Conservation (phyloP, 2,888 invertebrate genomes). For the Ochropleura leucogaster region DNA sequence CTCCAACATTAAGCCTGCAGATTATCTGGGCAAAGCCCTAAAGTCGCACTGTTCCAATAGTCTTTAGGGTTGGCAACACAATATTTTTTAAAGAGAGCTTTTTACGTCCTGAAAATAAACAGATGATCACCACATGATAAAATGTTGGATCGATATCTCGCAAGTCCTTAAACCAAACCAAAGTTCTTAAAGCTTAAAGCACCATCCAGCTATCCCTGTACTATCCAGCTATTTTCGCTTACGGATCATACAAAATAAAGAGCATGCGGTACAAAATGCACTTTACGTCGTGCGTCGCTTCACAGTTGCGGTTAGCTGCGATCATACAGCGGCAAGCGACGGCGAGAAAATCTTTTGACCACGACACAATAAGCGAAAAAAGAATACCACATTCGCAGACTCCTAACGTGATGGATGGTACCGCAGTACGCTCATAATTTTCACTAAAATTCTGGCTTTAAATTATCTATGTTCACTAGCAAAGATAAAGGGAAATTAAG, state of each 20-base stretch:
- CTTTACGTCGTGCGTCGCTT: slow-evolving; percentile 59
- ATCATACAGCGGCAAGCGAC: slow-evolving; percentile 52
- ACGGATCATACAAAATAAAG: slow-evolving; percentile 64
- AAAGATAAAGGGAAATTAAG: slow-evolving; percentile 10
- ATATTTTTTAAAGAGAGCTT: not conserved
- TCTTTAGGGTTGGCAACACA: slow-evolving; percentile 37
- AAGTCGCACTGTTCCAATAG: slow-evolving; percentile 71
- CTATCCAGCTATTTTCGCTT: slow-evolving; percentile 56
- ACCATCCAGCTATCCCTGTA: slow-evolving; percentile 44
- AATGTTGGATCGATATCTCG: slow-evolving; percentile 11
- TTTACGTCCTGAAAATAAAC: not conserved
- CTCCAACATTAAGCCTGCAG: slow-evolving; percentile 77
- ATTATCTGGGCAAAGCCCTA: slow-evolving; percentile 76
- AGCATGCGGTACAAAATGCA: slow-evolving; percentile 65
- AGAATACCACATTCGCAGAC: slow-evolving; percentile 21
- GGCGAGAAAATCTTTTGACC: slow-evolving; percentile 61
- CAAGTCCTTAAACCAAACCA: slow-evolving; percentile 14
- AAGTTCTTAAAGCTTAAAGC: slow-evolving; percentile 6
- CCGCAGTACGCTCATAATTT: slow-evolving; percentile 47
- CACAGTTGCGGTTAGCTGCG: slow-evolving; percentile 62
- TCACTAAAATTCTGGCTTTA: slow-evolving; percentile 14
- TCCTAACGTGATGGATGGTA: slow-evolving; percentile 33
- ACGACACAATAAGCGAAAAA: slow-evolving; percentile 46
- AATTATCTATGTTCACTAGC: slow-evolving; percentile 36
- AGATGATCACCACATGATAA: not conserved